Conservation (phyloP, 2,797 vertebrate genomes). For the Nannoperca obscura region DNA sequence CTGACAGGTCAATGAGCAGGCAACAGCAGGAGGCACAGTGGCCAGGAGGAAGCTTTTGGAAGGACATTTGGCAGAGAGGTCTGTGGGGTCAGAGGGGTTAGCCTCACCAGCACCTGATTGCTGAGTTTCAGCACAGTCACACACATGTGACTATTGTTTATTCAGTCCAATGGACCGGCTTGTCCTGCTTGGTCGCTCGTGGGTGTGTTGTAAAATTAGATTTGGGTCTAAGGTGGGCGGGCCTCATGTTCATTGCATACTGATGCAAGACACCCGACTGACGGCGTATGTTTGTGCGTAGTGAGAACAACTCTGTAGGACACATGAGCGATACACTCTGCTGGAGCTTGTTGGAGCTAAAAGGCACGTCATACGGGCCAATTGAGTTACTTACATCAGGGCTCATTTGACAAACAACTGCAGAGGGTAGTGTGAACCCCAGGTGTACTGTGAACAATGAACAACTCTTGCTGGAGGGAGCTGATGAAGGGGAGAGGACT, state of each 20-base stretch:
- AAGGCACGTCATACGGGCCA: conserved; percentile 37
- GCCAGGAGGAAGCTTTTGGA: background rate
- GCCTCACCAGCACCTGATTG: conserved; percentile 42
- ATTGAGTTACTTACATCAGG: conserved; percentile 46
- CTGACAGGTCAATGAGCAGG: too few species aligned
- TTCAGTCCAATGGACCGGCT: conserved; percentile 44
- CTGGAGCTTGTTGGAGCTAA: conserved; percentile 39
- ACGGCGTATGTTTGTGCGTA: conserved; percentile 28
- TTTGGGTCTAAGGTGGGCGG: conserved; percentile 63
- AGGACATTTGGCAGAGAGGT: conserved; percentile 1
- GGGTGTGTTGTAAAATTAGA: conserved; percentile 69
- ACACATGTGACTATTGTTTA: conserved; percentile 40
- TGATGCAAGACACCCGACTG: conserved; percentile 36
- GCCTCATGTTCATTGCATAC: conserved; percentile 49
- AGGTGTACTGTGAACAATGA: background rate
- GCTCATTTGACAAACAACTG: conserved; percentile 59
- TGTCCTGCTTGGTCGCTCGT: conserved; percentile 15
- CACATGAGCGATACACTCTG: conserved; percentile 9
- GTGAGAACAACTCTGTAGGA: conserved; percentile 10
- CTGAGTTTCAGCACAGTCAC: conserved; percentile 28
- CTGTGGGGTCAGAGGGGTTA: background rate
- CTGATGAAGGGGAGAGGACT: conserved; percentile 7
- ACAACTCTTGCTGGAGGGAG: conserved; percentile 11
- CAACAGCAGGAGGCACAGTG: conserved; percentile 1
- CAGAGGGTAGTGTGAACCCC: conserved; percentile 25